phyloP scores from a whole-genome alignment of 1,140 invertebrate genomes.

The Leucophenga varia region DNA sequence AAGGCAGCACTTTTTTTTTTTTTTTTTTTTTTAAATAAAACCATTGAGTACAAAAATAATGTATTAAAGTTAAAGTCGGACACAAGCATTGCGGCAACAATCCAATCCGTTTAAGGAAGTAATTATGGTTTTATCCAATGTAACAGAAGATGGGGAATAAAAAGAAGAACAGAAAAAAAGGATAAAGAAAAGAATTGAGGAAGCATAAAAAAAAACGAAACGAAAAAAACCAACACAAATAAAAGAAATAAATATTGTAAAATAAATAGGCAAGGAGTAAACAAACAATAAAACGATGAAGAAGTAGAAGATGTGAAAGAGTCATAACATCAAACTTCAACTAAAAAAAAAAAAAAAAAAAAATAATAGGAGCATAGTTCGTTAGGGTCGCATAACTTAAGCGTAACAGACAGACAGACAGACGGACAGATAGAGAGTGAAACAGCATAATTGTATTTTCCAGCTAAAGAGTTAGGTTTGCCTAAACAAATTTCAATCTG shows the following conservation, averaged over 20 bases:
- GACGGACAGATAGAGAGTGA: conserved; percentile 12
- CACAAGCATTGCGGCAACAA: conserved; percentile 13
- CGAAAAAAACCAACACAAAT: no score
- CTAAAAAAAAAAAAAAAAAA: conserved; percentile 4
- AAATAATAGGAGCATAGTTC: conserved; percentile 2
- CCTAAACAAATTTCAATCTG: no score
- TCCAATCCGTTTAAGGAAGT: conserved; percentile 38
- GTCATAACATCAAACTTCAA: conserved; percentile 30
- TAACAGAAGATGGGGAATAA: conserved; percentile 27
- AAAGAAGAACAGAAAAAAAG: background rate
- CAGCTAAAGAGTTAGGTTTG: no score
- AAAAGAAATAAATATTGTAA: conserved; percentile 11
- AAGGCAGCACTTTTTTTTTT: background rate
- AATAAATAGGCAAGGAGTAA: conserved; percentile 17
- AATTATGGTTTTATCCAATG: conserved; percentile 52
- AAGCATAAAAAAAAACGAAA: background rate
- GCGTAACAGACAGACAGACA: conserved; percentile 25
- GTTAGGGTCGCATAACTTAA: conserved; percentile 7
- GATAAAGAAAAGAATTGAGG: background rate
- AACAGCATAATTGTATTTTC: conserved; percentile 45
- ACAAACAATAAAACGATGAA: conserved; percentile 6
- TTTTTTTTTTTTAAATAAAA: background rate
- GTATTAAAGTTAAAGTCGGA: background rate
- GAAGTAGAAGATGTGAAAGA: conserved; percentile 9
- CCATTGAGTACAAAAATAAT: conserved; percentile 22